Evolutionary conservation across 2,797 vertebrate species (phyloP).

Genomic region (Hylomyscus alleni): DNA sequence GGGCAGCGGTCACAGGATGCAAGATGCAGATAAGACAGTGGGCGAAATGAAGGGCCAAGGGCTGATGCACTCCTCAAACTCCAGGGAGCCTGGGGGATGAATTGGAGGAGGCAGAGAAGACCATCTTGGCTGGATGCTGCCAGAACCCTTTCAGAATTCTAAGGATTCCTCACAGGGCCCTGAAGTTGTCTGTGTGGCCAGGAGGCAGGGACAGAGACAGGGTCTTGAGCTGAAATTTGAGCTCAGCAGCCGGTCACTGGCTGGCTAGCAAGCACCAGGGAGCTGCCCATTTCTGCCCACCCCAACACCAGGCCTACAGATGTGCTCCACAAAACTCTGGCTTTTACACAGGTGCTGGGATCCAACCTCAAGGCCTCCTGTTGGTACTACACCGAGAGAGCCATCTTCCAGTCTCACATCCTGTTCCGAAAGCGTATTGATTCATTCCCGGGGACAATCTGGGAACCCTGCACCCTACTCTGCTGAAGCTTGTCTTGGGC

Average conservation of each 20-base stretch:
- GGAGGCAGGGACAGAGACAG: neutral
- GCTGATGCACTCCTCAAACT: too few relatives aligned
- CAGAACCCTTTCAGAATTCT: neutral
- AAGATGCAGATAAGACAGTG: neutral
- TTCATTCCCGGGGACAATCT: rapidly evolving
- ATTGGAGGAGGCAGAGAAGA: neutral
- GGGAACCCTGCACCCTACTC: neutral
- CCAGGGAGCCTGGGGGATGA: neutral
- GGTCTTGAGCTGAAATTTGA: neutral
- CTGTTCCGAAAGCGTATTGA: neutral
- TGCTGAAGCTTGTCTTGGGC: neutral
- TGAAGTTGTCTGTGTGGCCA: neutral
- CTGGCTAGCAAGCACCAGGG: too few relatives aligned
- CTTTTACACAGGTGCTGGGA: neutral
- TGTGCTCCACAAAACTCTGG: neutral
- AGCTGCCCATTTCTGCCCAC: neutral
- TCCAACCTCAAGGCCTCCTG: neutral
- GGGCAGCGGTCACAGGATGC: neutral
- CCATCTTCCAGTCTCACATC: rapidly evolving
- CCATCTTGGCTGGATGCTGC: neutral
- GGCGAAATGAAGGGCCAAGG: neutral
- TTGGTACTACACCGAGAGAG: neutral
- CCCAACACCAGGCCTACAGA: neutral
- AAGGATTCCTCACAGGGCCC: neutral
- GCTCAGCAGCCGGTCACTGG: neutral